Evolutionary conservation across 1,140 invertebrate species (phyloP), one percentile per base, ranked within the genome.

Genomic region (Nautilus pompilius): DNA sequence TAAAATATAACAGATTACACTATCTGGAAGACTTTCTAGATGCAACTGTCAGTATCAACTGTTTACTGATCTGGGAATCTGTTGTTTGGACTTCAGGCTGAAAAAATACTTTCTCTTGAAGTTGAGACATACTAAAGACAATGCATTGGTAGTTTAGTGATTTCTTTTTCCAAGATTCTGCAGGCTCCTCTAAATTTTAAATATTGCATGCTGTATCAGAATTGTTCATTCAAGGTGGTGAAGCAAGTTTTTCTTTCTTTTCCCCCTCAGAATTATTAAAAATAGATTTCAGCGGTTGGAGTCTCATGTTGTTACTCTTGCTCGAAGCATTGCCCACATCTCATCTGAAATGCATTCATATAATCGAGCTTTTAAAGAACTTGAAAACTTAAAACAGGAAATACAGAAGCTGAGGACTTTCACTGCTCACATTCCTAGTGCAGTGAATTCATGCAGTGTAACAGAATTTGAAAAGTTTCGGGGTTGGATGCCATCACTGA

Each of bases 311-410:
- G 92, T 95, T 8, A 95, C 93, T 5, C 82, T 96, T 51, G 93
- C 93, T 0, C 85, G 93, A 60, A 94, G 91, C 65, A 93, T 96
- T n/a, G 93, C 93, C 26, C 93, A 95, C 82, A 83, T 96, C 3
- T 95, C 93, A 20, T 93, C 91, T 1, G 93, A 96, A 85, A 93
- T 96, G 89, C 83, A 92, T 63, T 92, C 91, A 1, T 92, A 96
- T 74, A 93, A 93, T 82, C 83, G 93, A 26, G 90, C 94, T 77
- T 90, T 90, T n/a, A 78, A 89, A 85, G 93, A 95, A 85, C 90
- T 96, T 87, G 93, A 96, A 81, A 89, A 87, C 73, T 89, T 96
- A 73, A 86, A 91, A 63, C 88, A 89, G 6, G 93, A 96, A 83
- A 87, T 96, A 24, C 87, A 89, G 0, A 89, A 91, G 32, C 80